Percentiles rank a stretch among this genome's conserved stretches.
Evolutionary conservation across 2,113 vertebrate species (phyloP).

Genomic region (Nematolebias whitei): DNA sequence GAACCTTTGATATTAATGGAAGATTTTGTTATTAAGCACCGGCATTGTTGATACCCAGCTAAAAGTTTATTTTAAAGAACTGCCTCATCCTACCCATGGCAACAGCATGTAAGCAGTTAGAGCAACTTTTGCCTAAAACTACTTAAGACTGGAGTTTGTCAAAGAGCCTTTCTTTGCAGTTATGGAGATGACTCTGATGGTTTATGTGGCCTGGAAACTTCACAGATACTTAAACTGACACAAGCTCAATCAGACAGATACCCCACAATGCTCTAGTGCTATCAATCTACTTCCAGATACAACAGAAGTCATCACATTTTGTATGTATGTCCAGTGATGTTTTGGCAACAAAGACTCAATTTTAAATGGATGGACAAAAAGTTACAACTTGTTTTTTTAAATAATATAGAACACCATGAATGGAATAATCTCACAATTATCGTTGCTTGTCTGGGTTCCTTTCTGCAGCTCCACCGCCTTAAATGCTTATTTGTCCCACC

Average conservation of each 20-base stretch:
- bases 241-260: not conserved
- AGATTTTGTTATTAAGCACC: too few relatives aligned
- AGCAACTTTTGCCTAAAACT: not conserved
- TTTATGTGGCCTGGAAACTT: not conserved
- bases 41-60: not conserved
- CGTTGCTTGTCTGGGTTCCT: slow-evolving; percentile 20
- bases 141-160: not conserved
- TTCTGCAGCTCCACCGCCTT: slow-evolving; percentile 30
- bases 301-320: too few relatives aligned
- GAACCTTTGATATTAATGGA: too few relatives aligned
- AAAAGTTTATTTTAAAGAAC: too few relatives aligned
- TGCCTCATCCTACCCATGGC: not conserved
- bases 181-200: not conserved
- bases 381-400: not conserved
- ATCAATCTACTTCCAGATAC: too few relatives aligned
- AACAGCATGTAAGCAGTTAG: not conserved
- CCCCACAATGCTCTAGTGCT: not conserved
- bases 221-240: not conserved
- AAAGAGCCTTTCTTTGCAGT: not conserved
- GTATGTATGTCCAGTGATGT: not conserved
- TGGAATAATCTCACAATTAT: slow-evolving; percentile 4
- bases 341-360: not conserved
- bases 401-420: too few relatives aligned
- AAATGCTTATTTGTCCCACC: slow-evolving; percentile 44
- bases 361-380: not conserved